Base-by-base conservation (phyloP, 37 sponge, comb jelly and placozoan species). In the Amphimedon queenslandica region DNA sequence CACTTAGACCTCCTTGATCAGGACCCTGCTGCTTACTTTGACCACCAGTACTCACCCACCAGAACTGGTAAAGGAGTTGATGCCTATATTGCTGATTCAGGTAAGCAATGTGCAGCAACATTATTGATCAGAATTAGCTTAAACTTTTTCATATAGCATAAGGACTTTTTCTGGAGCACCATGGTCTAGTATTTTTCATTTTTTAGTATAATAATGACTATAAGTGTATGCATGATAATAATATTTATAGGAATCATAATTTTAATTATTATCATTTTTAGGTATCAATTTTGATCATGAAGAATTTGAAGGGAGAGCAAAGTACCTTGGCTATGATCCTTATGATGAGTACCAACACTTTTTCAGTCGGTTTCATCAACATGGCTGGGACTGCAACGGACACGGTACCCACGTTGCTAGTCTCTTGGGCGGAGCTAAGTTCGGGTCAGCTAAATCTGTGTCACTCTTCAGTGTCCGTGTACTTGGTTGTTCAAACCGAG, bases 361-460 rank as follows among this genome's bases (percentile, higher is more conserved):
- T 4, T 29, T 5, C 23, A 23, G 40, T 35, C 43, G 16, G 1
- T 1, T 4, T 36, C 58, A 33, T 28, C 66, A 29, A 42, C 60
- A 72, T 21, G 91, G 91, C 0, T 18, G 58, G 10, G 91, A 90
- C 40, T 90, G 91, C 66, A 73, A 85, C 38, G 91, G 91, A 5
- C 91, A 90, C 64, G 91, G 91, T 1, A 90, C 91, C 0, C 91
- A 90, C 55, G 82, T 90, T 16, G 77, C 91, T 29, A 81, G 82
- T 55, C 51, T 90, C 10, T 57, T 74, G 61, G 91, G 78, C 6
- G 91, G 91, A 24, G 72, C 71, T 29, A 90, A 82, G 28, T 85
- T 71, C 57, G 91, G 91, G 4, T 55, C 74, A 37, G 91, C 91
- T 4, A 85, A 81, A 67, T 57, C 68, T 33, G 82, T 63, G 3